These are phyloP conservation scores for Rhinolophus sinicus DNA, from an alignment of 2,113 vertebrate genomes.

Conservation along the genomic window DNA sequence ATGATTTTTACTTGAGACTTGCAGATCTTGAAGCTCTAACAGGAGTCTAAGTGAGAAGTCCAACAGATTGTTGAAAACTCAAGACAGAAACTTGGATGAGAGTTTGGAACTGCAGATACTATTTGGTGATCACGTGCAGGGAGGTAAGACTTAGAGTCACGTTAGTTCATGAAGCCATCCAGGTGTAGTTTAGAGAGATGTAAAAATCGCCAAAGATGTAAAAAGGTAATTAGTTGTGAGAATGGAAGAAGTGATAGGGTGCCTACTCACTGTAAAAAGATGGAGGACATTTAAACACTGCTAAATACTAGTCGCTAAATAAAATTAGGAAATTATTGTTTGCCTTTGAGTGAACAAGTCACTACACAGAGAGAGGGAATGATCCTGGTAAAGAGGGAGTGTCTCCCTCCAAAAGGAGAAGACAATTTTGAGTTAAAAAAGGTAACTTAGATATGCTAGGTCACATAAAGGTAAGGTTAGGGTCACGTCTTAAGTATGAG, in stretches of 20 bases:
- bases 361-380: neutral
- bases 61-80: neutral
- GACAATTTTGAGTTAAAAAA: neutral
- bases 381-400: neutral
- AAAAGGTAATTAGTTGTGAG: neutral
- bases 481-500: neutral
- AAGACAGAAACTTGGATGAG: neutral
- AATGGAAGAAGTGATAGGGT: neutral
- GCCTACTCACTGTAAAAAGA: neutral
- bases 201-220: neutral
- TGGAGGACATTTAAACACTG: neutral
- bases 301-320: neutral
- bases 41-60: neutral
- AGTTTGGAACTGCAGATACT: neutral
- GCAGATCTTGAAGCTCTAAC: neutral
- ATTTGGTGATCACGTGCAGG: neutral
- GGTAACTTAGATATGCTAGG: neutral
- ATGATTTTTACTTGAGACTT: neutral
- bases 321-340: slow-evolving; percentile 6
- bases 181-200: neutral
- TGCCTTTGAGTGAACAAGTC: slow-evolving; percentile 11
- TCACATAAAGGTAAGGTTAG: neutral
- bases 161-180: neutral
- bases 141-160: neutral
- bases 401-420: neutral